These are phyloP conservation scores for Vulpes vulpes DNA, from an alignment of 2,113 vertebrate species.

Conservation along the genomic window DNA sequence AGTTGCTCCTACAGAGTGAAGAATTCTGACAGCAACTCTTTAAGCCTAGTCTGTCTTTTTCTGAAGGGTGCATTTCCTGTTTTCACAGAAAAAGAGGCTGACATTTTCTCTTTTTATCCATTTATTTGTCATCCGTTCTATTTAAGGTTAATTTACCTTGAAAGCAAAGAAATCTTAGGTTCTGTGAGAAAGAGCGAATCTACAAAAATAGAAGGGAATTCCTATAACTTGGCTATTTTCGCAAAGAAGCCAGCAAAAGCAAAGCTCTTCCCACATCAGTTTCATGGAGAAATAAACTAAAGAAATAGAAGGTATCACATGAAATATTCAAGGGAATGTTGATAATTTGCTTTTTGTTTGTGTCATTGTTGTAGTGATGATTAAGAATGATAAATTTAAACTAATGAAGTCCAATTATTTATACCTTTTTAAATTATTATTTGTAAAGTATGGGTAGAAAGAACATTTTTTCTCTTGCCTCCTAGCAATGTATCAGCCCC, in stretches of 20 bases:
- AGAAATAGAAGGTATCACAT: not conserved
- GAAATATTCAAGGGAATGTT: not conserved
- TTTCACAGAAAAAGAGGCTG: slow-evolving; percentile 16
- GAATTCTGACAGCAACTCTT: not conserved
- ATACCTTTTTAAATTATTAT: not conserved
- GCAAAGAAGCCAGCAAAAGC: not conserved
- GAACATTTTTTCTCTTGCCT: slow-evolving; percentile 41
- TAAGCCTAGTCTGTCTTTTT: not conserved
- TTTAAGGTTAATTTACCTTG: slow-evolving; percentile 62
- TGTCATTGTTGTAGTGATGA: not conserved
- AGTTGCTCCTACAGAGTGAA: not conserved
- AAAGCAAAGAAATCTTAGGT: slow-evolving; percentile 10
- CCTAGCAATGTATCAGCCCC: not conserved
- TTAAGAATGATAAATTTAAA: not conserved
- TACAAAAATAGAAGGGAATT: not conserved
- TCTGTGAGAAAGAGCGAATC: not conserved
- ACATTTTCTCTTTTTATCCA: not conserved
- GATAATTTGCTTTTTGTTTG: not conserved
- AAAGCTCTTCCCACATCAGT: not conserved
- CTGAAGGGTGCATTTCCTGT: slow-evolving; percentile 6
- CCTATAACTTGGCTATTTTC: not conserved
- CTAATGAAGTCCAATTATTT: not conserved
- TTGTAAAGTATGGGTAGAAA: slow-evolving; percentile 36
- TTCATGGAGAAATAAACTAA: not conserved
- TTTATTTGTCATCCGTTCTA: slow-evolving; percentile 4